Evolutionary conservation across 2,888 invertebrate species (phyloP).

Genomic region (Boloria euphrosyne): DNA sequence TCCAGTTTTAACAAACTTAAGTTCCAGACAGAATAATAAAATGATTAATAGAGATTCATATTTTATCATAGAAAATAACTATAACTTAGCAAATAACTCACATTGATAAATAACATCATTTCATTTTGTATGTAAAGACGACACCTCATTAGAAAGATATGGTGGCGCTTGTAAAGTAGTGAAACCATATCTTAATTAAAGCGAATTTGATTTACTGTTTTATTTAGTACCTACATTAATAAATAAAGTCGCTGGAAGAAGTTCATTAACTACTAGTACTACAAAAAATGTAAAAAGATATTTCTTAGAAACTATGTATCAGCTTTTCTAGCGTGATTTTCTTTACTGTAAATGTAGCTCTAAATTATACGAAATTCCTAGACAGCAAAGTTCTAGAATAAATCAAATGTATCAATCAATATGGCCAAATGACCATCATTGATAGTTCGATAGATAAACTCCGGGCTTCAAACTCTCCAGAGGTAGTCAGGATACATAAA

Average conservation of each 20-base stretch:
- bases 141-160: slow-evolving; percentile 21
- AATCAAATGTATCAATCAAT: slow-evolving; percentile 24
- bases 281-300: neutral
- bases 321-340: too few species aligned
- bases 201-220: slow-evolving; percentile 6
- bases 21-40: too few species aligned
- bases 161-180: slow-evolving; percentile 6
- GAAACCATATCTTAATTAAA: slow-evolving; percentile 15
- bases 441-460: slow-evolving; percentile 27
- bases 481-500: slow-evolving; percentile 39
- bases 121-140: slow-evolving; percentile 4
- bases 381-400: slow-evolving; percentile 9
- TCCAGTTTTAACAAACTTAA: too few species aligned
- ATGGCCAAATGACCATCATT: slow-evolving; percentile 26
- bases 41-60: too few species aligned
- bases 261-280: neutral
- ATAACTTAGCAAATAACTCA: too few species aligned
- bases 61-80: too few species aligned
- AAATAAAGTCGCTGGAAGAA: slow-evolving; percentile 3
- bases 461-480: slow-evolving; percentile 29
- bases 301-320: too few species aligned
- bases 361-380: slow-evolving; percentile 19
- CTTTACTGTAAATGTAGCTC: slow-evolving; percentile 5
- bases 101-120: too few species aligned
- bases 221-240: slow-evolving; percentile 8